Evolutionary conservation across 1,140 invertebrate species (phyloP), one percentile per base, ranked within the genome.

Genomic region (Bombus sibiricus): DNA sequence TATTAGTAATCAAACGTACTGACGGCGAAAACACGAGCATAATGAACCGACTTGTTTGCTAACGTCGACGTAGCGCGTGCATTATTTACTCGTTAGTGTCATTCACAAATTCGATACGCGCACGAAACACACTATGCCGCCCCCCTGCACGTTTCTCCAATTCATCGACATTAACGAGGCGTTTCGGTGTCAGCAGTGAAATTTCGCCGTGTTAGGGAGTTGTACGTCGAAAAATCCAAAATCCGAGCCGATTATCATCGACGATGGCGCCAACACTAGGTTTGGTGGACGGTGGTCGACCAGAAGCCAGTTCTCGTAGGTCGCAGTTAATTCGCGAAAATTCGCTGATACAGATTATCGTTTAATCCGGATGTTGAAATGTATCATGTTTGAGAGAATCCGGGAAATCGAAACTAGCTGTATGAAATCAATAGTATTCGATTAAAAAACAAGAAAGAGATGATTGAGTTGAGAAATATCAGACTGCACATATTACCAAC

Each of bases 51-150:
- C 84, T 90, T 90, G 89, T 90, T 90, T 90, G 81, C 88, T 32
- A 79, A 74, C 81, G 81, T 88, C 86, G 90, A 88, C 86, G 88
- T 81, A 71, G 74, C 72, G 64, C 84, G 69, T 75, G 90, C 88
- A 90, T 91, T 91, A 91, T 91, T 91, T 90, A 91, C 84, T 90
- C 87, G 83, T 91, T 91, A 91, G 81, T 85, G 82, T 90, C 87
- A 88, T 90, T 90, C 88, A 81, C 62, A 41, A 75, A 85, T 87
- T 89, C 84, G 87, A 83, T 89, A 83, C 88, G 81, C 77, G 74
- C 34, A 79, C 77, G 64, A 37, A 68, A n/a, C 69, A 78, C 62
- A 82, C 83, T 83, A 71, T 77, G 78, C 53, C 71, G 28, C 8
- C 41, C 34, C 1, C 15, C 37, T 53, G 15, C 37, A 62, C 77